These are phyloP conservation scores for Mesocricetus auratus DNA, from an alignment of 2,113 vertebrate species.

Conservation along the genomic window DNA sequence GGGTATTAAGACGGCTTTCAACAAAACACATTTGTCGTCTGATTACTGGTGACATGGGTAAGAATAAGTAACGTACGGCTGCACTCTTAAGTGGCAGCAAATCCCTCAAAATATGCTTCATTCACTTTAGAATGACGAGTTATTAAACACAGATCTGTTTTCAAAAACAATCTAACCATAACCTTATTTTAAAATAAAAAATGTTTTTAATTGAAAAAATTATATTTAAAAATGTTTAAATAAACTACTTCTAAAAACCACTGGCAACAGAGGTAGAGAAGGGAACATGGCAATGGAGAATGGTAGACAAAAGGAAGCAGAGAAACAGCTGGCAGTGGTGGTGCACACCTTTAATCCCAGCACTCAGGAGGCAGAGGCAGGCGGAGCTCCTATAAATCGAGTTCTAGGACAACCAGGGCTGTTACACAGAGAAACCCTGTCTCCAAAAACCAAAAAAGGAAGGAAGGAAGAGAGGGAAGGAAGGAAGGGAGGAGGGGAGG, in stretches of 20 bases:
- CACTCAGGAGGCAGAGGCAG: neutral
- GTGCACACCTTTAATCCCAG: too few relatives aligned
- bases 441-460: neutral
- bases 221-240: conserved; percentile 15
- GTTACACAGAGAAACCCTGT: neutral
- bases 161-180: neutral
- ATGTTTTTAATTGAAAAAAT: neutral
- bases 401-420: neutral
- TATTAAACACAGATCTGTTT: neutral
- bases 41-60: conserved; percentile 17
- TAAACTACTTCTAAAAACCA: neutral
- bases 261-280: neutral
- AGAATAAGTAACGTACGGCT: conserved; percentile 56
- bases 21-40: conserved; percentile 56
- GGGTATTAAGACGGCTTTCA: conserved; percentile 69
- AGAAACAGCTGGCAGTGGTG: neutral
- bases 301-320: neutral
- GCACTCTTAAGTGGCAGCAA: neutral
- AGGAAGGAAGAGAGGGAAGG: neutral
- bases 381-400: neutral
- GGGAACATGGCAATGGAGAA: neutral
- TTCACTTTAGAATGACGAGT: conserved; percentile 25
- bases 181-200: neutral
- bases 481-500: neutral
- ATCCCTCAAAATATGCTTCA: neutral